Conservation (phyloP, 2,113 vertebrate genomes). For the Spilogale gracilis region DNA sequence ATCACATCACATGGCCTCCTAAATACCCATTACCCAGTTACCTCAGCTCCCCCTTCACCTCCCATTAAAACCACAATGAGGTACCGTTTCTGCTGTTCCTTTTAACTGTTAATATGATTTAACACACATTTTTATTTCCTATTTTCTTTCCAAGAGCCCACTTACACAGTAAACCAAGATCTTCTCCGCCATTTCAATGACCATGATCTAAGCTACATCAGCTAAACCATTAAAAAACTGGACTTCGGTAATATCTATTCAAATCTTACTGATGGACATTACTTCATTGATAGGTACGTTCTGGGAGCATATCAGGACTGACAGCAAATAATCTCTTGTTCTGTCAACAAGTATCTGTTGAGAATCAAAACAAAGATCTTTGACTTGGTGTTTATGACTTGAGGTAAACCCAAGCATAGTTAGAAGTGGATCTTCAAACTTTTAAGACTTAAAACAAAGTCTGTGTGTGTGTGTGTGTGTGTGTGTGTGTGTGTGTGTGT, state of each 20-base stretch:
- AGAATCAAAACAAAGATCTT: not conserved
- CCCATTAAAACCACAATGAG: too few relatives aligned
- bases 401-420: not conserved
- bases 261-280: not conserved
- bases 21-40: too few relatives aligned
- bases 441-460: not conserved
- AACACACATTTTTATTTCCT: not conserved
- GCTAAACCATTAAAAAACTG: not conserved
- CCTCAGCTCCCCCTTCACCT: too few relatives aligned
- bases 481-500: not conserved
- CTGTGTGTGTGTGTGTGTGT: not conserved
- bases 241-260: not conserved
- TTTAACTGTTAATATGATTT: not conserved
- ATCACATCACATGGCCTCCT: too few relatives aligned
- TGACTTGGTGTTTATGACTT: not conserved
- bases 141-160: not conserved
- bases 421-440: not conserved
- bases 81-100: too few relatives aligned
- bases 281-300: not conserved
- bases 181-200: not conserved
- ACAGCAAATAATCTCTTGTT: not conserved
- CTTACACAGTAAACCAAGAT: not conserved
- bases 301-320: rapidly evolving
- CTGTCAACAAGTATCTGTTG: not conserved
- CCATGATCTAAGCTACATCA: not conserved